Percentiles rank a stretch among this genome's conserved stretches.
Conservation (phyloP, 2,888 invertebrate genomes). For the Brachypalpus laphriformis region DNA sequence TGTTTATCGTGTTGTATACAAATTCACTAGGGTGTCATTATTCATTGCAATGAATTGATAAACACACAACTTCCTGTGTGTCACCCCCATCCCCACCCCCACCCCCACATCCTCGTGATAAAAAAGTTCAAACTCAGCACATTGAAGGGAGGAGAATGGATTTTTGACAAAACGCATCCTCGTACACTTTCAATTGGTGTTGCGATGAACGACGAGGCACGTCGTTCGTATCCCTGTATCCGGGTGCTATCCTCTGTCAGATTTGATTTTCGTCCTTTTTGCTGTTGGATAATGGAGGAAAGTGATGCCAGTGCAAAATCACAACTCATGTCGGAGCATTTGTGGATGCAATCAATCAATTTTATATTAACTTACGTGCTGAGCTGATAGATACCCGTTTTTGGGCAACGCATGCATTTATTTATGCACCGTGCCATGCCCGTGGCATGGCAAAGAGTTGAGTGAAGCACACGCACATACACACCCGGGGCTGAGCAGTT, state of each 20-base stretch:
- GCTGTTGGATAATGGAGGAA: slow-evolving; percentile 15
- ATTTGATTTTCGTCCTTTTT: slow-evolving; percentile 23
- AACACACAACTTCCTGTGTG: slow-evolving; percentile 49
- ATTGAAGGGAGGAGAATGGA: background rate
- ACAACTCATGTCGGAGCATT: slow-evolving; percentile 23
- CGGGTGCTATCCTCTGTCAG: background rate
- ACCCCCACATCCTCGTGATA: no score
- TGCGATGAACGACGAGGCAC: slow-evolving; percentile 4
- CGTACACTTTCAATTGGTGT: background rate
- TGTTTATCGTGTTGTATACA: slow-evolving; percentile 57
- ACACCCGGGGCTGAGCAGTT: slow-evolving; percentile 43
- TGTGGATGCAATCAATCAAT: slow-evolving; percentile 64
- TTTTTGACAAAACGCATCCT: slow-evolving; percentile 46
- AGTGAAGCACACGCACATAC: background rate
- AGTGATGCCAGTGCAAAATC: slow-evolving; percentile 61
- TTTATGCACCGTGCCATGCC: slow-evolving; percentile 21
- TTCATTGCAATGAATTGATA: slow-evolving; percentile 72
- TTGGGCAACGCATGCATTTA: slow-evolving; percentile 51
- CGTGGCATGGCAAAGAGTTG: slow-evolving; percentile 8
- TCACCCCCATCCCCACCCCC: background rate
- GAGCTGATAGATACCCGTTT: background rate
- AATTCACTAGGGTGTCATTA: slow-evolving; percentile 69
- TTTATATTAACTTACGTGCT: slow-evolving; percentile 64
- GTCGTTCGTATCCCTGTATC: background rate
- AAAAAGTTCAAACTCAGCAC: background rate